Conservation (phyloP, 2,113 vertebrate genomes). For the Rhynchomys soricoides region DNA sequence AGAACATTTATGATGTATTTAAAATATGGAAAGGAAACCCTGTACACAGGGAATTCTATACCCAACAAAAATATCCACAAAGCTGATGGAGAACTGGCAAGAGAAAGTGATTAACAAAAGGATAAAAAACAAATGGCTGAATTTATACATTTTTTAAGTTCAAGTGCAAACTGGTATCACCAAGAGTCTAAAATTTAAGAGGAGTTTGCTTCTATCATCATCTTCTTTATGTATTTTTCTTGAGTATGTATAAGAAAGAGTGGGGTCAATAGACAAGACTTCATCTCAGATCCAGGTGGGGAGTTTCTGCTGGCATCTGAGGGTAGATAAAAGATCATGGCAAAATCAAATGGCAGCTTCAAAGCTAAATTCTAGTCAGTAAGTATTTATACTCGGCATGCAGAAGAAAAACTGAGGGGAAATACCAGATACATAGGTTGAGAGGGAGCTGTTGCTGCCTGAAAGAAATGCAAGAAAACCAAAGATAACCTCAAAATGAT, state of each 20-base stretch:
- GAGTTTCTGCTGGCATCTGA: background rate
- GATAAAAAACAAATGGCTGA: background rate
- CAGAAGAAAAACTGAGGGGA: background rate
- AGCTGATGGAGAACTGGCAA: background rate
- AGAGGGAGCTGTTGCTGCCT: background rate
- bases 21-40: background rate
- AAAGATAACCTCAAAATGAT: background rate
- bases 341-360: background rate
- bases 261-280: background rate
- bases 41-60: background rate
- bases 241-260: background rate
- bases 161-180: background rate
- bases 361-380: background rate
- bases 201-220: background rate
- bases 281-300: background rate
- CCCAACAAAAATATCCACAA: conserved; percentile 20
- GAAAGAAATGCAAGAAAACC: background rate
- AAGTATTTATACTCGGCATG: background rate
- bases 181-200: background rate
- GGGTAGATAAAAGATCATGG: background rate
- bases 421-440: background rate
- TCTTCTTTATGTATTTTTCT: background rate
- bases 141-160: background rate
- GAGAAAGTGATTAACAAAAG: background rate
- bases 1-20: background rate